These are phyloP conservation scores for Mesembrinibis cayennensis DNA, from an alignment of 2,113 vertebrate genomes.

Conservation along the genomic window DNA sequence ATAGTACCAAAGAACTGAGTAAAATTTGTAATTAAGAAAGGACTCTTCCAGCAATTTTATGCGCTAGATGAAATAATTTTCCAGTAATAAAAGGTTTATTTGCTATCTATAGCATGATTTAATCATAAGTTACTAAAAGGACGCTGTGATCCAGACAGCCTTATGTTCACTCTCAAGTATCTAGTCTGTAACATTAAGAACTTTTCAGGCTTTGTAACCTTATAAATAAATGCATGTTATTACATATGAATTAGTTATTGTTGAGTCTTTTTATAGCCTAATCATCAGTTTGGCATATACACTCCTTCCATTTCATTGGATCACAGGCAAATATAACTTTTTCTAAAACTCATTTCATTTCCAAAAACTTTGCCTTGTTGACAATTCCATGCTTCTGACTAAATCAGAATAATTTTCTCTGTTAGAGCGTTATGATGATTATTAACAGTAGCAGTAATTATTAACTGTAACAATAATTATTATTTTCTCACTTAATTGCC, in stretches of 20 bases:
- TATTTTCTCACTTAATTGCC: neutral
- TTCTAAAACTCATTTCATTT: constrained; percentile 16
- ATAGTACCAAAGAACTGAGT: neutral
- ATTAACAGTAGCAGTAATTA: constrained; percentile 27
- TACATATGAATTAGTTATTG: constrained; percentile 24
- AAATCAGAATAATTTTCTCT: constrained; percentile 33
- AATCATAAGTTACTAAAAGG: constrained; percentile 39
- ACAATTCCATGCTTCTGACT: constrained; percentile 12
- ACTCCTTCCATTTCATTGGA: neutral
- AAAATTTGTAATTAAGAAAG: constrained; percentile 44
- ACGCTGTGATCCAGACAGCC: neutral
- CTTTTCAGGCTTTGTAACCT: neutral
- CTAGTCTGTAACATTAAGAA: neutral
- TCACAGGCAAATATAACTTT: neutral
- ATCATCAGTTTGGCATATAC: neutral
- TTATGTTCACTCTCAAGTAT: constrained; percentile 23
- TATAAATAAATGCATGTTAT: constrained; percentile 42
- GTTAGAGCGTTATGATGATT: constrained; percentile 23
- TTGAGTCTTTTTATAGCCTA: constrained; percentile 31
- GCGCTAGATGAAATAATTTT: constrained; percentile 37
- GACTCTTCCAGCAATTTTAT: constrained; percentile 25
- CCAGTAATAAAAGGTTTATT: constrained; percentile 54
- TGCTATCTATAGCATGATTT: constrained; percentile 45
- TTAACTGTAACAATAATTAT: constrained; percentile 18
- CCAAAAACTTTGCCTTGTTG: neutral